Evolutionary conservation across 1,140 invertebrate species (phyloP), one percentile per base, ranked within the genome.

Genomic region (Penaeus indicus): DNA sequence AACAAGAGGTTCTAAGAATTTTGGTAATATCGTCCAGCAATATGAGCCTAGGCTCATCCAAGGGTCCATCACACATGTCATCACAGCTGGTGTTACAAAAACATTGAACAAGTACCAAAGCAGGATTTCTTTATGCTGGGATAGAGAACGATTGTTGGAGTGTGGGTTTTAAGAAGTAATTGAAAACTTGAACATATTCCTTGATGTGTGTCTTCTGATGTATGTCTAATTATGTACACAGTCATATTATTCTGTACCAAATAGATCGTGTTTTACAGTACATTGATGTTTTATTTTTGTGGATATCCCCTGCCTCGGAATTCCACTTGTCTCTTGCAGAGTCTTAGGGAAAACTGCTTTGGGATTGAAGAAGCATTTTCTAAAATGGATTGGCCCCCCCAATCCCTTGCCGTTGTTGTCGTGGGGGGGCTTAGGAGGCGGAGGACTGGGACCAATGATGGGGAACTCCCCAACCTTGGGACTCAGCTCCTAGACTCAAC

Each of bases 191-290:
- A 88, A 84, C 81, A 69, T 88, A 78, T 88, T 88, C 81, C 87
- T 88, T 88, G 87, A 78, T 88, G 67, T 88, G 67, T 88, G 84
- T 79, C 63, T 88, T 88, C 87, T 78, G 87, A 82, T 88, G 79
- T 88, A 88, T 88, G 86, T 88, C 84, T 84, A 88, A 78, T 88
- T 88, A 88, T 88, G 87, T 88, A 88, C 87, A 88, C 87, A 88
- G 87, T 88, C 87, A 88, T 88, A 88, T 88, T 88, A 88, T 88
- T 88, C 87, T 88, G 87, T 88, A 88, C 82, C 81, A 88, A 88
- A 88, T 84, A 88, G 81, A 88, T 88, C 79, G 84, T 83, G 69
- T 88, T 88, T 88, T 88, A 84, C 87, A 88, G 87, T 88, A 84
- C 16, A 13, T 60, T 13, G 54, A 54, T 62, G 42, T 72, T 22